Base-by-base conservation (phyloP, 2,113 vertebrate genomes). In the Jaculus jaculus region DNA sequence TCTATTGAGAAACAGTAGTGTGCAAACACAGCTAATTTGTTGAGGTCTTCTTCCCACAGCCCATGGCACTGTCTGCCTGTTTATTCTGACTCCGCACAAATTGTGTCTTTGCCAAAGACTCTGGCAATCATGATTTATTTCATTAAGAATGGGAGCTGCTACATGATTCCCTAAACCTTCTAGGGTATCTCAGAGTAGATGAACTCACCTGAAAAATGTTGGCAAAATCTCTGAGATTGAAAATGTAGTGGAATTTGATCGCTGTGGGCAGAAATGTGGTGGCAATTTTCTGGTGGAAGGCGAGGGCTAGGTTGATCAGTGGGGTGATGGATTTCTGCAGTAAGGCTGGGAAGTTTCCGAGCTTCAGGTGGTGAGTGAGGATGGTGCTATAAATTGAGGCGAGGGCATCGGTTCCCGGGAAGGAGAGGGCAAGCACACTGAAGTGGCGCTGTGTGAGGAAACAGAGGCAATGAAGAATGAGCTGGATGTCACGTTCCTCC, bases 201-300 rank as follows among this genome's bases (percentile, higher is more conserved):
- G 6, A 37, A 84, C 98, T 97, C 92, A 99, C 99, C 97, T 99
- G 99, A 97, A 99, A 99, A 92, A 99, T 99, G 93, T 98, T 99
- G 98, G 99, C 99, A 51, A 99, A 98, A 97, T 99, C 99, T 54
- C 99, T 98, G 90, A 99, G 98, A 96, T 99, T 99, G 97, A 99
- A 99, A 95, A 99, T 74, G 7, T 99, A 99, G 98, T 99, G 99
- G 97, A 99, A 99, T 98, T 99, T 99, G 97, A 99, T 87, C 0
- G 99, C 99, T 0, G 99, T 99, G 75, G 99, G 99, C 61, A 99
- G 98, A 96, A 99, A 99, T 0, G 97, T 97, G 90, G 98, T 91
- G 84, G 99, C 96, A 5, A 99, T 94, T 71, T 98, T 98, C 95
- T 98, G 98, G 91, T 99, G 99, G 80, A 99, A 95, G 7, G 97